A percentile compares a stretch with the other conserved stretches of the same genome.
phyloP scores from a whole-genome alignment of 1,140 invertebrate genomes.

The Dreissena rostriformis region DNA sequence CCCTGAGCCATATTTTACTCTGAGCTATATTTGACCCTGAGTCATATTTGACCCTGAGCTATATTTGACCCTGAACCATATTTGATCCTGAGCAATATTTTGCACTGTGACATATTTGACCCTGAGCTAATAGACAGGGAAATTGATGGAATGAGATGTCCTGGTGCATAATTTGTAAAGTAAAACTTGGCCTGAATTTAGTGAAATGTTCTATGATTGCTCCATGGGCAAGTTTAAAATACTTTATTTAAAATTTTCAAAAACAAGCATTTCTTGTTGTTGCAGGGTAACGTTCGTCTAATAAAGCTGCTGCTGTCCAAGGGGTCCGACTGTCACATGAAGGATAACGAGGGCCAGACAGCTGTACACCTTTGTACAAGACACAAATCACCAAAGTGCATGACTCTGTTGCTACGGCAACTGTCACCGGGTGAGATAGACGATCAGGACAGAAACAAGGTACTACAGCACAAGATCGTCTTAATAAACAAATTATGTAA shows the following conservation, averaged over 20 bases:
- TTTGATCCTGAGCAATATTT: too few species aligned
- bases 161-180: too few species aligned
- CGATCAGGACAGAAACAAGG: constrained; percentile 81
- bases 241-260: too few species aligned
- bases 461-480: constrained; percentile 42
- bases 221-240: too few species aligned
- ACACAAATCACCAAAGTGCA: constrained; percentile 81
- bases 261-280: too few species aligned
- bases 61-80: too few species aligned
- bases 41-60: too few species aligned
- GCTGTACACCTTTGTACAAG: constrained; percentile 79
- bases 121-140: too few species aligned
- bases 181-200: too few species aligned
- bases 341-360: constrained; percentile 80
- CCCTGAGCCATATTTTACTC: neutral
- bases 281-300: constrained; percentile 77
- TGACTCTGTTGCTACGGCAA: constrained; percentile 78
- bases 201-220: too few species aligned
- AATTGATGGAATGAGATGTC: too few species aligned
- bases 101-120: too few species aligned
- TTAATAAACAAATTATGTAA: neutral
- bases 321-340: constrained; percentile 77
- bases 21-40: neutral
- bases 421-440: constrained; percentile 80
- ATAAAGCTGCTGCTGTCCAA: constrained; percentile 79